These are phyloP conservation scores for Podarcis raffonei DNA, from an alignment of 2,113 vertebrate species.

Conservation along the genomic window DNA sequence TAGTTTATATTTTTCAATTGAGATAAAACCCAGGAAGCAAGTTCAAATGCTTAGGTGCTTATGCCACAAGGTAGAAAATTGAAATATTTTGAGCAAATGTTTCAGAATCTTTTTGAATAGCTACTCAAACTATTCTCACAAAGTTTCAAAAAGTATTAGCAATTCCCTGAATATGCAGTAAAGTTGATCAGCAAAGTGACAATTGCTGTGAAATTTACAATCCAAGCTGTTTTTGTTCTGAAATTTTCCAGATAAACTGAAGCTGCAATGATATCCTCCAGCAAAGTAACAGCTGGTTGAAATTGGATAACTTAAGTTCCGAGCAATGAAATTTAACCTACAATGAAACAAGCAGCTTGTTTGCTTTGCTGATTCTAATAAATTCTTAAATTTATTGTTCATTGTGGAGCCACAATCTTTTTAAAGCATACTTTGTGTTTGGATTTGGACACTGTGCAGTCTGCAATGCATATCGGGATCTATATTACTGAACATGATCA, in stretches of 20 bases:
- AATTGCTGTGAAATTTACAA: not conserved
- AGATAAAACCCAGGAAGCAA: not conserved
- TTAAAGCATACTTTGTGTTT: not conserved
- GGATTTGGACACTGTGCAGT: not conserved
- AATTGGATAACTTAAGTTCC: not conserved
- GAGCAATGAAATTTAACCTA: not conserved
- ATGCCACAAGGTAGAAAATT: not conserved
- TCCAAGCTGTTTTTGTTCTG: not conserved
- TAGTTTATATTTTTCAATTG: not conserved
- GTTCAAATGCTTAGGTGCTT: not conserved
- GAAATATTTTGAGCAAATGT: not conserved
- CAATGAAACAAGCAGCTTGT: not conserved
- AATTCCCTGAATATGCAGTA: not conserved
- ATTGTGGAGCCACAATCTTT: not conserved
- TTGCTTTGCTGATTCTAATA: not conserved
- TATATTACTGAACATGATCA: not conserved
- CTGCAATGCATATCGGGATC: not conserved
- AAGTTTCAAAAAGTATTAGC: conserved; percentile 2
- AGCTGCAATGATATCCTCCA: not conserved
- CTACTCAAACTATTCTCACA: not conserved
- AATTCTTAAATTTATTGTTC: not conserved
- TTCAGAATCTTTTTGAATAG: not conserved
- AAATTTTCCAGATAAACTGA: not conserved
- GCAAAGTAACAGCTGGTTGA: not conserved
- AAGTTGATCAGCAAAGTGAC: conserved; percentile 15